These are phyloP conservation scores for Apteryx mantelli DNA, from an alignment of 2,113 vertebrate genomes.

Conservation along the genomic window DNA sequence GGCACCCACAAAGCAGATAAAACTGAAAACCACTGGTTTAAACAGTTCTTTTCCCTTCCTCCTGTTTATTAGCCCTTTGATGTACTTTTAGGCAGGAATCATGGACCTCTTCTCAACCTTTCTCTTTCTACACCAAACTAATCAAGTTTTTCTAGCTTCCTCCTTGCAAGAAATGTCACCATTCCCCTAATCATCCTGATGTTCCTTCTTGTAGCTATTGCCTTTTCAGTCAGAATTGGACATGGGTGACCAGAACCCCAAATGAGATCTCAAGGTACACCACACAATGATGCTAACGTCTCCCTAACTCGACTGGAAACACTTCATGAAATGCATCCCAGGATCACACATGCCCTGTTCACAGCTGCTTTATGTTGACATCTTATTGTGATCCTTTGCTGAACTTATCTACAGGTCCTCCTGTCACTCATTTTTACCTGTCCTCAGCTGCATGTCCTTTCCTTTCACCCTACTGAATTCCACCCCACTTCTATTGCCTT, in stretches of 20 bases:
- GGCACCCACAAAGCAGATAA: not conserved
- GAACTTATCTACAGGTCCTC: not conserved
- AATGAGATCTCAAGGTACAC: not conserved
- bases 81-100: not conserved
- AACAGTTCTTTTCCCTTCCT: not conserved
- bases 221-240: not conserved
- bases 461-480: not conserved
- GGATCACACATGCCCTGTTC: rapidly evolving
- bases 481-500: rapidly evolving
- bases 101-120: not conserved
- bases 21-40: not conserved
- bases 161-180: not conserved
- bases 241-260: not conserved
- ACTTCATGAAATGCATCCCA: not conserved
- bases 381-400: not conserved
- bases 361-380: not conserved
- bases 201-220: not conserved
- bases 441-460: not conserved
- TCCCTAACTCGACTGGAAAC: not conserved
- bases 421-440: rapidly evolving
- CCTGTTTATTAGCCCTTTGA: not conserved
- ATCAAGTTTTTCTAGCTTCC: not conserved
- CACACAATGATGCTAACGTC: not conserved
- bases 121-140: not conserved
- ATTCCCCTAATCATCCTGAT: not conserved